These are phyloP conservation scores for Rhegmatorhina hoffmannsi DNA, from an alignment of 2,113 vertebrate species.

Conservation along the genomic window DNA sequence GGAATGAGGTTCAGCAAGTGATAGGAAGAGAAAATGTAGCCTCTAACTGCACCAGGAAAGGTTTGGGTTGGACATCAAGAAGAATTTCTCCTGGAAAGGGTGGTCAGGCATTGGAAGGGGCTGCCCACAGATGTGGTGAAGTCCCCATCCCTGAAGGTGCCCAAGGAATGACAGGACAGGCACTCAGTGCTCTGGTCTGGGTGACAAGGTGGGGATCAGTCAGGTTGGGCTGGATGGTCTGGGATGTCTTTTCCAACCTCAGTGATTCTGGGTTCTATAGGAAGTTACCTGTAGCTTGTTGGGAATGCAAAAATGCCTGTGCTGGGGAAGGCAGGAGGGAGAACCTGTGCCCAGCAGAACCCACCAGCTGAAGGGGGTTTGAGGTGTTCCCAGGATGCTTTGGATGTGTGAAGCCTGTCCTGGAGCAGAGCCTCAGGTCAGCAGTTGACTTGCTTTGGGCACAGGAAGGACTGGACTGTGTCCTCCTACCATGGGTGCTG, in stretches of 20 bases:
- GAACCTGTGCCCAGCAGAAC: not conserved
- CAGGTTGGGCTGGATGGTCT: not conserved
- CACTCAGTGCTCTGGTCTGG: not conserved
- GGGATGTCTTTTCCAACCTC: not conserved
- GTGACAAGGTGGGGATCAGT: fast-evolving
- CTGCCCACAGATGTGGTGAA: not conserved
- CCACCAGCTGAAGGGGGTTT: fast-evolving
- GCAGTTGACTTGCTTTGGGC: not conserved
- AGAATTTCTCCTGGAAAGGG: not conserved
- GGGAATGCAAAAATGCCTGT: not conserved
- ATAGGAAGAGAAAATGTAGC: not conserved
- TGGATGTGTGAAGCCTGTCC: not conserved
- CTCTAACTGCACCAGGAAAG: not conserved
- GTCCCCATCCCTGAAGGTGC: not conserved
- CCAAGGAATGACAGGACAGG: not conserved
- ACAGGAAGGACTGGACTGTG: not conserved
- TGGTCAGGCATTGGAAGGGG: not conserved
- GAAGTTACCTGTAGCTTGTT: fast-evolving
- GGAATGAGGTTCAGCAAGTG: not conserved
- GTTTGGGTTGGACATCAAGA: not conserved
- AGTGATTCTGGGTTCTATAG: not conserved
- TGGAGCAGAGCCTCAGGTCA: not conserved
- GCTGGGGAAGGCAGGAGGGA: not conserved
- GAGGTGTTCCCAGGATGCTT: not conserved
- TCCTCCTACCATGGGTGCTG: not conserved